Evolutionary conservation across 92 coral and sea anemone genomes (phyloP).

Genomic region (Umimayanthus chanpuru): DNA sequence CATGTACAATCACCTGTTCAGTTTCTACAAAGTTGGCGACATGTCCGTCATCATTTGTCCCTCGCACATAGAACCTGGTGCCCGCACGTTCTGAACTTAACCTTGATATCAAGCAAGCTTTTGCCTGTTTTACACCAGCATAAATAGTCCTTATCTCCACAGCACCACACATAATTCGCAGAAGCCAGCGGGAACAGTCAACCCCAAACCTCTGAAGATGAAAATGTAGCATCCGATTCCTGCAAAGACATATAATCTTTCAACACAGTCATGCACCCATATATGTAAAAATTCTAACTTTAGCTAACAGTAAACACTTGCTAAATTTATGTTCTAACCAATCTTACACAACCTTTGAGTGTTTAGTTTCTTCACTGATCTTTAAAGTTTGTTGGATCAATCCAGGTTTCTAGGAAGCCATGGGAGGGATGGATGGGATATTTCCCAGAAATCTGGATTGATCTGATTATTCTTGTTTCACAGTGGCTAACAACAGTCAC

Average conservation of each 20-base stretch:
- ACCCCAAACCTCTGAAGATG: slow-evolving; percentile 91
- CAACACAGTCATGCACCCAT: neutral
- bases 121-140: slow-evolving; percentile 94
- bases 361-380: too few relatives aligned
- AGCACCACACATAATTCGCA: slow-evolving; percentile 93
- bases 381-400: too few relatives aligned
- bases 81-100: slow-evolving; percentile 98
- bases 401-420: too few relatives aligned
- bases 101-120: slow-evolving; percentile 88
- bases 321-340: too few relatives aligned
- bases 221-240: slow-evolving; percentile 95
- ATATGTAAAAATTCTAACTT: too few relatives aligned
- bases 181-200: slow-evolving; percentile 84
- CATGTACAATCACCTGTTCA: slow-evolving; percentile 75
- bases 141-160: slow-evolving; percentile 92
- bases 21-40: slow-evolving; percentile 99
- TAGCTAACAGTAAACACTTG: too few relatives aligned
- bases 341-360: too few relatives aligned
- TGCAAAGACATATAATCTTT: slow-evolving; percentile 14
- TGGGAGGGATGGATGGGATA: too few relatives aligned
- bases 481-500: too few relatives aligned
- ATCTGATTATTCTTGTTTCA: too few relatives aligned
- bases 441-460: too few relatives aligned
- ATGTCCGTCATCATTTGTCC: slow-evolving; percentile 97
- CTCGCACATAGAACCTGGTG: slow-evolving; percentile 97